Conservation (phyloP, 2,113 vertebrate species). For the Trichechus manatus region DNA sequence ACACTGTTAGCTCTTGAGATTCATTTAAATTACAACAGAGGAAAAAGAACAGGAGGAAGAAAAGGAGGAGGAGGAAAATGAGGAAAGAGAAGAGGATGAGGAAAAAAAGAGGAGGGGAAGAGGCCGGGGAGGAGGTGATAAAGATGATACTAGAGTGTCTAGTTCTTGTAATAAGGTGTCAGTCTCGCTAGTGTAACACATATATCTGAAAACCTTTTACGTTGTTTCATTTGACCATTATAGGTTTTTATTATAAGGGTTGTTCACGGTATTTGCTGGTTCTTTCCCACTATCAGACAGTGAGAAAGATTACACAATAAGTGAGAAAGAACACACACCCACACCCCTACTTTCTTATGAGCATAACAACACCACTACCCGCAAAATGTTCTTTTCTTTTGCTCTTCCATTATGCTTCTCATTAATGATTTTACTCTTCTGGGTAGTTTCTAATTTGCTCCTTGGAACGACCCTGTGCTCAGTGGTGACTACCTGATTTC, state of each 20-base stretch:
- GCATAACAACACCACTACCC: not conserved
- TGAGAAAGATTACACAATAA: too few species aligned
- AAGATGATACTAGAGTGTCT: not conserved
- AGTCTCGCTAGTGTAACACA: not conserved
- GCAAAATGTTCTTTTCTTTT: not conserved
- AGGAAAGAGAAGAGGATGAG: not conserved
- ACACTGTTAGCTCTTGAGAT: not conserved
- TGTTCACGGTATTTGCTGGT: not conserved
- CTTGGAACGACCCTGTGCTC: not conserved
- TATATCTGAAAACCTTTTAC: not conserved
- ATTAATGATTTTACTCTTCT: not conserved
- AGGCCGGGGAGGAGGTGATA: too few species aligned
- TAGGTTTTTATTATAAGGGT: not conserved
- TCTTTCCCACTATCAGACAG: not conserved
- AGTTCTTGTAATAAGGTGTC: not conserved
- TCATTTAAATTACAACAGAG: not conserved
- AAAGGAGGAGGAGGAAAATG: not conserved
- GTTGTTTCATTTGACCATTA: not conserved
- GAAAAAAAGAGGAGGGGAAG: not conserved
- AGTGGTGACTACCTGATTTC: not conserved
- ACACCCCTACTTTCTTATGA: not conserved
- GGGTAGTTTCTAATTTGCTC: constrained; percentile 47
- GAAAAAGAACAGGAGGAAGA: not conserved
- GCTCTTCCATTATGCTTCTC: not conserved
- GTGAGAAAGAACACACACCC: not conserved